Base-by-base conservation (phyloP, 2,888 invertebrate species). In the Pimpla rufipes region DNA sequence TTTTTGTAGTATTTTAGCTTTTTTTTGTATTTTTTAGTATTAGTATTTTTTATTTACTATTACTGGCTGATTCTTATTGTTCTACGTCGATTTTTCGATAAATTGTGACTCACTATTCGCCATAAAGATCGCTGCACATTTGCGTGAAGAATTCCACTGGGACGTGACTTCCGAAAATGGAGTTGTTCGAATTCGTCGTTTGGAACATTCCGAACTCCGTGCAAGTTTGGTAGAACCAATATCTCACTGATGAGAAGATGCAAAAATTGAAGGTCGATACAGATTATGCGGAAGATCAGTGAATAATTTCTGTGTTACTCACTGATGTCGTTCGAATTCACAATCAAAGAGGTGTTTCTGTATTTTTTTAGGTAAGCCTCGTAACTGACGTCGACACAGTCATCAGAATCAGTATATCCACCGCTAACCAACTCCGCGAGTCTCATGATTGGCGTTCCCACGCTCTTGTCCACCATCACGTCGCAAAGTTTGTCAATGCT, bases 201-300 rank as follows among this genome's bases (percentile, higher is more conserved):
- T 97, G 97, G 93, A 95, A 97, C 94, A 96, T 98, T 74, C 97
- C 98, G 92, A 96, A 98, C 94, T 98, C 97, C 70, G 96, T 96
- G 92, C 98, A 98, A 0, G 97, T 97, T 93, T 98, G 98, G 92
- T 97, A 97, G 1, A 94, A 95, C 97, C 98, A 98, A 62, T 96
- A 95, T 0, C 97, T 95, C 92, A 94, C 97, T 96, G 93, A 37
- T 37, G 57, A 79, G 71, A 18, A 47, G 66, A 45, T 1, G 11
- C 52, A 37, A 29, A 40, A 40, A 52, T 7, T 10, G 23, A 35
- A 11, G 11, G 29, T 6, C 40, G 0, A 13, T 29, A 18, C 59
- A 42, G n/a, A 11, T 42, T 47, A 40, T 68, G 37, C 1, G 11
- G 55, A 23, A 64, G 21, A 11, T 2, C 0, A 40, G 1, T 11